These are phyloP conservation scores for Barbus barbus DNA, from an alignment of 2,113 vertebrate species.

Conservation along the genomic window DNA sequence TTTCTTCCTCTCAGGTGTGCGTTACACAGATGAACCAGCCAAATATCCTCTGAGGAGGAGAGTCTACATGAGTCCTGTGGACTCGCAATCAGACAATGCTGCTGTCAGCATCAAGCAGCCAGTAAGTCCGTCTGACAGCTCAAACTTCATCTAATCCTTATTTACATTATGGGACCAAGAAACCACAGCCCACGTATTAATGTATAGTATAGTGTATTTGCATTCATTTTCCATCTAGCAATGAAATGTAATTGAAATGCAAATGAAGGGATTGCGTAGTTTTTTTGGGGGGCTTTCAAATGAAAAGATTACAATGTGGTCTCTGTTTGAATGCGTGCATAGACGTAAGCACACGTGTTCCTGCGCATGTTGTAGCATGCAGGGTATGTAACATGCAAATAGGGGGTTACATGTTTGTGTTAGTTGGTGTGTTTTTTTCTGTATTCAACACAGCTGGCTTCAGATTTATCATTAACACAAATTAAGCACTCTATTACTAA, in stretches of 20 bases:
- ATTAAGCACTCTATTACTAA: neutral
- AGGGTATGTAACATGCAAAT: slow-evolving; percentile 3
- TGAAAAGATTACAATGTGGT: neutral
- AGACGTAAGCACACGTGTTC: neutral
- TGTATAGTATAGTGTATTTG: slow-evolving; percentile 2
- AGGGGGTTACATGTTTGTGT: neutral
- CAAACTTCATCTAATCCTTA: neutral
- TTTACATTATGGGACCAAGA: neutral
- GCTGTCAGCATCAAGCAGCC: neutral
- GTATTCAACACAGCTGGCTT: neutral
- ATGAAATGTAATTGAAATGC: slow-evolving; percentile 38
- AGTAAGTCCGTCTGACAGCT: slow-evolving; percentile 28
- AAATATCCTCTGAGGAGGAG: slow-evolving; percentile 38
- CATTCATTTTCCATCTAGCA: slow-evolving; percentile 25
- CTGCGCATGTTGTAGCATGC: neutral
- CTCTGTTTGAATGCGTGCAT: neutral
- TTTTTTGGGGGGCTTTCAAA: neutral
- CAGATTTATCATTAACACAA: neutral
- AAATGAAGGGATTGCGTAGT: neutral
- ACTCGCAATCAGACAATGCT: neutral
- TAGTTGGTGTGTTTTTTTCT: neutral
- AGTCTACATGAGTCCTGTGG: slow-evolving; percentile 22
- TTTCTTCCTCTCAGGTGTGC: slow-evolving; percentile 19
- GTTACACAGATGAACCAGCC: slow-evolving; percentile 3
- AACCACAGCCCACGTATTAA: too few relatives aligned